Evolutionary conservation across 35 echinoderm and acorn worm species (phyloP).

Genomic region (Amphiura filiformis): DNA sequence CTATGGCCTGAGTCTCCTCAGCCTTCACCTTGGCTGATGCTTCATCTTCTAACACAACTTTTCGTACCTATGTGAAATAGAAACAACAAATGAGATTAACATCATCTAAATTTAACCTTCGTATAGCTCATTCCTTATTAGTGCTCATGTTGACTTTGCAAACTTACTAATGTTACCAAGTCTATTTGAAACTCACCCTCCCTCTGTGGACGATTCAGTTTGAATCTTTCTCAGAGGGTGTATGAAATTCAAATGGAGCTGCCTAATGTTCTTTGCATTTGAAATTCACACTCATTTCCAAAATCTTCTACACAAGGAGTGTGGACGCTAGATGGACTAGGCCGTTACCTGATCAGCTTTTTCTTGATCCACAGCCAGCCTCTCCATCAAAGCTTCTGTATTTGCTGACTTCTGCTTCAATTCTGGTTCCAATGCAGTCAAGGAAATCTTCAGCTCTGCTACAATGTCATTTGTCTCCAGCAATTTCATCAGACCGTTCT

Average conservation of each 20-base stretch:
- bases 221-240: too few species aligned
- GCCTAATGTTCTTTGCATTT: too few species aligned
- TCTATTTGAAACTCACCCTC: too few species aligned
- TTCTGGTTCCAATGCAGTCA: slow-evolving; percentile 92
- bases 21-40: slow-evolving; percentile 89
- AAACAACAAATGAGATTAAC: not conserved
- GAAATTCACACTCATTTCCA: too few species aligned
- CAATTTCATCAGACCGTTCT: slow-evolving; percentile 87
- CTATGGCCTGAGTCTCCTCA: slow-evolving; percentile 94
- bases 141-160: not conserved
- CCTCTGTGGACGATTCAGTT: too few species aligned
- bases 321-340: too few species aligned
- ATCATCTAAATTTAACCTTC: too few species aligned
- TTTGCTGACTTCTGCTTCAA: slow-evolving; percentile 91
- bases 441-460: slow-evolving; percentile 76
- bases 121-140: too few species aligned
- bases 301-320: too few species aligned
- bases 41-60: slow-evolving; percentile 92
- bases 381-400: slow-evolving; percentile 85
- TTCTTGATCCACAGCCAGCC: slow-evolving; percentile 82
- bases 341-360: slow-evolving; percentile 79
- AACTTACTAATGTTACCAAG: too few species aligned
- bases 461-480: slow-evolving; percentile 90
- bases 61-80: slow-evolving; percentile 56
- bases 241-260: too few species aligned